Evolutionary conservation across 1,140 invertebrate species (phyloP).

Genomic region (Halesus radiatus): DNA sequence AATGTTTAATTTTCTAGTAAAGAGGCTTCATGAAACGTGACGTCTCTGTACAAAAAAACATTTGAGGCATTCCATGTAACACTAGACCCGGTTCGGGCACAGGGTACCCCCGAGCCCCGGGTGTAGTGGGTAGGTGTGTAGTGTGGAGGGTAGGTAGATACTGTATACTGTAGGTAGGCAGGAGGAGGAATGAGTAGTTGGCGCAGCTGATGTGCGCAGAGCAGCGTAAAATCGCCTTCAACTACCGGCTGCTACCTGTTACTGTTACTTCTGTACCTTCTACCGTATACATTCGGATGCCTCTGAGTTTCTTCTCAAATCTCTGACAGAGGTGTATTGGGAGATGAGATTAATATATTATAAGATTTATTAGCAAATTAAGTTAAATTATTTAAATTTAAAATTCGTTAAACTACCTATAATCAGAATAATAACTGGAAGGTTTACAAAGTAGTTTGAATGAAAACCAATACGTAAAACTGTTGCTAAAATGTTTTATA

Average conservation of each 20-base stretch:
- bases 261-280: slow-evolving; percentile 34
- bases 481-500: no score
- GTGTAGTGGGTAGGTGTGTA: no score
- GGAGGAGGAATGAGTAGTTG: neutral
- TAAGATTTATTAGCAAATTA: neutral
- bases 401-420: no score
- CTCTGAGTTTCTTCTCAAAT: neutral
- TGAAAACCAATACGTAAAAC: no score
- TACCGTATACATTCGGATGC: neutral
- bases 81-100: neutral
- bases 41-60: neutral
- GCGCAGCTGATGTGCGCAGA: slow-evolving; percentile 50
- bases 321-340: neutral
- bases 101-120: no score
- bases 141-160: no score
- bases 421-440: no score
- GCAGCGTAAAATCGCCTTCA: slow-evolving; percentile 52
- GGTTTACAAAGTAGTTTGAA: no score
- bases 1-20: no score
- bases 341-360: neutral
- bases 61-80: neutral
- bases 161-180: no score
- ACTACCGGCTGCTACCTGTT: slow-evolving; percentile 51
- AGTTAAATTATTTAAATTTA: no score
- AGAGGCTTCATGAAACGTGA: neutral